Conservation (phyloP, 1,140 invertebrate genomes). For the Popillia japonica region DNA sequence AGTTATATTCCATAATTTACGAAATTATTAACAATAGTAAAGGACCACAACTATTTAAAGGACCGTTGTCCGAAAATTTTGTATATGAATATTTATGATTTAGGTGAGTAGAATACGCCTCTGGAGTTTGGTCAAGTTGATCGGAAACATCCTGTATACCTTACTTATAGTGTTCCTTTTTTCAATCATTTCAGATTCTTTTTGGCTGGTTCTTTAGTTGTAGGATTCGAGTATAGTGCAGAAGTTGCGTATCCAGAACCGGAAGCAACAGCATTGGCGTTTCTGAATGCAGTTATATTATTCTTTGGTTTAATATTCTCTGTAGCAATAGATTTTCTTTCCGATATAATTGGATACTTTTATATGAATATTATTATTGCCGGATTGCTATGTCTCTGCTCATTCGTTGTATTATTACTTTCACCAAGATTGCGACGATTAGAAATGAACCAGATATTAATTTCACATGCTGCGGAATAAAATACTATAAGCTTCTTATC, state of each 20-base stretch:
- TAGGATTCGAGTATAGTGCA: slow-evolving; percentile 51
- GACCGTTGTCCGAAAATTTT: no score
- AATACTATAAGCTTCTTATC: no score
- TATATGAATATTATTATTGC: slow-evolving; percentile 43
- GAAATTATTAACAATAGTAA: no score
- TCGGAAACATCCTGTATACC: no score
- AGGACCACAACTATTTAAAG: no score
- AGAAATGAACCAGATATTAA: not conserved
- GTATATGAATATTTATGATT: no score
- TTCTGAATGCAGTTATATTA: slow-evolving; percentile 49
- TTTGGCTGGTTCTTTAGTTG: slow-evolving; percentile 46
- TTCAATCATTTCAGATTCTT: slow-evolving; percentile 50
- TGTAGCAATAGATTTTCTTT: slow-evolving; percentile 45
- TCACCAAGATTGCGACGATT: not conserved
- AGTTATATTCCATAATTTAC: no score
- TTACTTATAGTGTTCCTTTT: no score
- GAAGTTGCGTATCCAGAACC: slow-evolving; percentile 53
- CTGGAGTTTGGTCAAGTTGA: no score
- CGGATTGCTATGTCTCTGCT: not conserved
- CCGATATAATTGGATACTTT: slow-evolving; percentile 43
- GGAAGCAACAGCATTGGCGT: slow-evolving; percentile 47
- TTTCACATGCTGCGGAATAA: not conserved
- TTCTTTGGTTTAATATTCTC: slow-evolving; percentile 47
- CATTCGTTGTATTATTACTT: not conserved
- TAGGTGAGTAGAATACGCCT: no score